phyloP scores from a whole-genome alignment of 2,888 invertebrate genomes.

The Lutraria lutraria region DNA sequence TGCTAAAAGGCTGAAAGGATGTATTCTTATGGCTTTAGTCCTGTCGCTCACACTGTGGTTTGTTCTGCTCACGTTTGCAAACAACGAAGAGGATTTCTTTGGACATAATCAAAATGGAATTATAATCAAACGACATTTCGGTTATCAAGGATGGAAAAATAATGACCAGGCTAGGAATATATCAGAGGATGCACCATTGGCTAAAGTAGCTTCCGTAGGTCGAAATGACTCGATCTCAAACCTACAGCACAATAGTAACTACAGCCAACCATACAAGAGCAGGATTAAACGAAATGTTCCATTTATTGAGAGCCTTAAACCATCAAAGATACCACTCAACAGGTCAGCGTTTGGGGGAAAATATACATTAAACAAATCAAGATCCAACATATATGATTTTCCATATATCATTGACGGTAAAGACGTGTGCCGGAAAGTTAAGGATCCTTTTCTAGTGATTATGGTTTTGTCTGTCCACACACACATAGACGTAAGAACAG shows the following conservation, averaged over 20 bases:
- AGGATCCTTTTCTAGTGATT: constrained; percentile 70
- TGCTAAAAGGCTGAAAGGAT: neutral
- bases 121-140: neutral
- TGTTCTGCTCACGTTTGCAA: neutral
- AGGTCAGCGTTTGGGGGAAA: constrained; percentile 42
- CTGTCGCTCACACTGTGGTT: neutral
- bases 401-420: constrained; percentile 49
- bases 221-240: neutral
- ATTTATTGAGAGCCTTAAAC: neutral
- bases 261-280: neutral
- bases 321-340: constrained; percentile 25
- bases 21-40: neutral
- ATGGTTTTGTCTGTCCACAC: constrained; percentile 71
- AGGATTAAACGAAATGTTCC: neutral
- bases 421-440: constrained; percentile 51
- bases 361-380: constrained; percentile 43
- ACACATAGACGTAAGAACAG: constrained; percentile 69
- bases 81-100: neutral
- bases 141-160: neutral
- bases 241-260: neutral
- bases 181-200: neutral
- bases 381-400: constrained; percentile 56
- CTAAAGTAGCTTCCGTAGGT: neutral
- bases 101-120: neutral
- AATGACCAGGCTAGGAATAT: neutral